phyloP scores from a whole-genome alignment of 2,797 vertebrate species.

The Sebastes trivittatus region DNA sequence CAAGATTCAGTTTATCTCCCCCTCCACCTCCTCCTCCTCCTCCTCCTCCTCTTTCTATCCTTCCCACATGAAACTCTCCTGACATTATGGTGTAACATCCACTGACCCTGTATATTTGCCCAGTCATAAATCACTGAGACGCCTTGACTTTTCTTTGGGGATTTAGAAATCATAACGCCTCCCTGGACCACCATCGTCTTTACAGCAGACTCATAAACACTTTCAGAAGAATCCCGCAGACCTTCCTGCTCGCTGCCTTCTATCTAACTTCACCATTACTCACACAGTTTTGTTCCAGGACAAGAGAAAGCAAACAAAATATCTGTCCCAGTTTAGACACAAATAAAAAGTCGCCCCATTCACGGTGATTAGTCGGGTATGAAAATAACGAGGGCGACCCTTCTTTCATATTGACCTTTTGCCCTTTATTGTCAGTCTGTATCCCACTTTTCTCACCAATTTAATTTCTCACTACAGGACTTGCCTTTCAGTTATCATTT shows the following conservation, averaged over 20 bases:
- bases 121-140: conserved; percentile 46
- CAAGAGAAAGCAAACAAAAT: conserved; percentile 9
- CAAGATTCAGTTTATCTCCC: conserved; percentile 8
- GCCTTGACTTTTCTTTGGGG: conserved; percentile 31
- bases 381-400: conserved; percentile 80
- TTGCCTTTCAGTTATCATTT: not conserved
- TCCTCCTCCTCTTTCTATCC: not conserved
- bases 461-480: not conserved
- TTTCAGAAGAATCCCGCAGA: conserved; percentile 23
- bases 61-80: conserved; percentile 18
- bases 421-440: not conserved
- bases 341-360: conserved; percentile 61
- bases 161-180: conserved; percentile 44
- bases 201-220: conserved; percentile 23
- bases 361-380: conserved; percentile 72
- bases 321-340: conserved; percentile 26
- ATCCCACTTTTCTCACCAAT: conserved; percentile 8
- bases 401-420: conserved; percentile 26
- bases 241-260: not conserved
- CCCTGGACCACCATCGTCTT: conserved; percentile 24
- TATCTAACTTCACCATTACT: conserved; percentile 1
- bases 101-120: conserved; percentile 23
- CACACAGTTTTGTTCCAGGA: conserved; percentile 15
- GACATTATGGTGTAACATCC: not conserved
- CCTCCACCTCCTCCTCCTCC: not conserved